Base-by-base conservation (phyloP, 1,140 invertebrate species). In the Himalopsyche phryganea region DNA sequence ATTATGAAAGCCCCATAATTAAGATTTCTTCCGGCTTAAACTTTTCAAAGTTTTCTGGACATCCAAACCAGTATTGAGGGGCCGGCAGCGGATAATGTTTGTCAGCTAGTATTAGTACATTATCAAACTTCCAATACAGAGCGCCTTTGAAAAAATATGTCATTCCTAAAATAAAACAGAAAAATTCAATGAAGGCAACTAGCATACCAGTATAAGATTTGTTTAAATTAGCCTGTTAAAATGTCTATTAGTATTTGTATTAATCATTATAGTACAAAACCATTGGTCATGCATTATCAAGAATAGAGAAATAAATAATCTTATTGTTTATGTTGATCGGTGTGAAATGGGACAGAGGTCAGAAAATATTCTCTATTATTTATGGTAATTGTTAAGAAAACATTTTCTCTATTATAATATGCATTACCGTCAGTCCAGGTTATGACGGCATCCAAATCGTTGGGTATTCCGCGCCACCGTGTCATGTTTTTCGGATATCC, bases 401-500 rank as follows among this genome's bases (percentile, higher is more conserved):
- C 9, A 28, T 3, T 28, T 28, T 28, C 9, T 28, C 3, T 28
- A 28, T 28, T 28, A 28, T 28, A 20, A 52, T 49, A 44, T 17
- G 18, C 6, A 44, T 54, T 70, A 81, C 80, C 80, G 71, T 82
- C 81, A 66, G 78, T 80, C 81, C 81, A 87, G 19, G 81, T 77
- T 11, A 85, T 74, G 10, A 82, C 86, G 13, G 84, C 80, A 69
- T 88, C 83, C 1, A 89, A 74, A 59, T 81, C 69, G 7, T 72
- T 69, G 1, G 85, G 85, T 14, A 88, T 76, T 3, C 84, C 80
- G 64, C 80, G 75, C 86, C 88, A 91, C 46, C 83, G 78, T 14
- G 77, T 72, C 71, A 88, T 87, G 36, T 77, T 73, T 60, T 82
- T 81, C 0, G 88, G 87, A 70, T 89, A 89, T 4, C 81, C 82